Evolutionary conservation across 2,113 vertebrate species (phyloP).

Genomic region (Felis chaus): DNA sequence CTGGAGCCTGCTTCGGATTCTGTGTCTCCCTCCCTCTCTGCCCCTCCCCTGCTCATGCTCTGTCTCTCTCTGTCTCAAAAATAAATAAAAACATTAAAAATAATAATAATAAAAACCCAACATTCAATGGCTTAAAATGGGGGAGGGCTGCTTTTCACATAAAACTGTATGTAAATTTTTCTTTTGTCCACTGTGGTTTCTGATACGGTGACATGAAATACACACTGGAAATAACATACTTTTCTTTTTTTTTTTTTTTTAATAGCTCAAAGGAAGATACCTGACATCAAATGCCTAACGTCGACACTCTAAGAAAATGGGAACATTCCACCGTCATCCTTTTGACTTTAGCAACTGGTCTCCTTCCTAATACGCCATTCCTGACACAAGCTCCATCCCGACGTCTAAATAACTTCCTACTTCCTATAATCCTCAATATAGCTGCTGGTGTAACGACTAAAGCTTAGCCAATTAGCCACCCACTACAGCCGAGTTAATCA

Average conservation of each 20-base stretch:
- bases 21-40: too few relatives aligned
- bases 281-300: background rate
- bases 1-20: background rate
- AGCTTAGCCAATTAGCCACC: constrained; percentile 96
- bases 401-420: constrained; percentile 85
- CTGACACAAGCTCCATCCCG: constrained; percentile 87
- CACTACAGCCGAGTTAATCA: constrained; percentile 87
- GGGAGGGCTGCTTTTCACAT: background rate
- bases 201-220: background rate
- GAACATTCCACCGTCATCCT: background rate
- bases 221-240: background rate
- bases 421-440: constrained; percentile 76
- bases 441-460: constrained; percentile 92
- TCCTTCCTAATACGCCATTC: constrained; percentile 82
- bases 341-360: background rate
- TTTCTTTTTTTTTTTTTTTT: background rate
- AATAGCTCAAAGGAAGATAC: background rate
- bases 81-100: too few relatives aligned
- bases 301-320: background rate
- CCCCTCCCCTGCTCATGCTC: too few relatives aligned
- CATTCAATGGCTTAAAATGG: background rate
- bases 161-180: background rate
- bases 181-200: background rate
- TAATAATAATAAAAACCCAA: too few relatives aligned
- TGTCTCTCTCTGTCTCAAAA: too few relatives aligned